Base-by-base conservation (phyloP, 2,797 vertebrate genomes). In the Mallotus villosus region DNA sequence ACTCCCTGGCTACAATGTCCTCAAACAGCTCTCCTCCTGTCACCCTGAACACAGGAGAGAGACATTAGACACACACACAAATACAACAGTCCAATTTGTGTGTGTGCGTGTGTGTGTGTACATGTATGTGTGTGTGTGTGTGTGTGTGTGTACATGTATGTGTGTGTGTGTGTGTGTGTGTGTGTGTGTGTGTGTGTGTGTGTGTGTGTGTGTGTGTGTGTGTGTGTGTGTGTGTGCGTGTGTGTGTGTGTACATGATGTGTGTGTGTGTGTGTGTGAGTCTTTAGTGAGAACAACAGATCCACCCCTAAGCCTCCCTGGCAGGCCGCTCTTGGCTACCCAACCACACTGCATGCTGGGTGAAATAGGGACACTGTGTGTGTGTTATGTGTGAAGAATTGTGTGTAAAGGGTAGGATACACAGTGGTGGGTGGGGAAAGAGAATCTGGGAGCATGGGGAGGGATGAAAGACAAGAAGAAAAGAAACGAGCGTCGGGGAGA, bases 1-100 rank as follows among this genome's bases (percentile, higher is more conserved):
- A 99, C 74, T 99, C 97, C 84, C 97, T 94, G 86, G 97, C 97
- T 85, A 99, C 97, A 0, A 99, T 99, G 88, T 99, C 97, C 85
- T 99, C 97, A 83, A 99, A 99, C 58, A 99, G 93, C 86, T 98
- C 97, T 74, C 97, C 97, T 0, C 97, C 97, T 0, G 97, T 99
- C 81, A 92, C 89, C 72, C 91, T 90, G 71, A 82, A 80, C 63
- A 75, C 59, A 71, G 17, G 34, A 80, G 53, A 74, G 22, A 76
- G 55, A 77, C 41, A 72, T 67, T 34, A 68, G 17, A 53, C 6
- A 41, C 63, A 64, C 9, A 64, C 32, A 64, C 63, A 41, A 7
- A 64, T 3, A 21, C 34, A 64, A 4, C 37, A 9, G 8, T 14
- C n/a, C 9, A 64, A 8, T 67, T 64, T 53, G 51, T 24, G 9